phyloP scores from a whole-genome alignment of 2,113 vertebrate species.

The Riparia riparia region DNA sequence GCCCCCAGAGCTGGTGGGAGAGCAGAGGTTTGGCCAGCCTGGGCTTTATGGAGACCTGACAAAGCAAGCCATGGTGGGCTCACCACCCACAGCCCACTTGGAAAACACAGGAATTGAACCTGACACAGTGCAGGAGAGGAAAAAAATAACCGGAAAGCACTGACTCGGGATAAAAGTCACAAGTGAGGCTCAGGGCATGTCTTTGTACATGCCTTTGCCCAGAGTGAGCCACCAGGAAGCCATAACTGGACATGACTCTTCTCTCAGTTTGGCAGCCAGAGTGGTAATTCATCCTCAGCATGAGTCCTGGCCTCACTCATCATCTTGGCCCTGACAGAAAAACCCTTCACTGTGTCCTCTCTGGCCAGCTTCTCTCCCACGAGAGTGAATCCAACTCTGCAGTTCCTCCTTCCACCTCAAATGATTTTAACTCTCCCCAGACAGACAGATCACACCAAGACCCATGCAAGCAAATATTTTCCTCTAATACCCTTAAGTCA shows the following conservation, averaged over 20 bases:
- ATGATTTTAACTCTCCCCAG: not conserved
- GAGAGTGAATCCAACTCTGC: not conserved
- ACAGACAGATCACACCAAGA: not conserved
- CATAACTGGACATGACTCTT: not conserved
- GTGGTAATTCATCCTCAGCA: not conserved
- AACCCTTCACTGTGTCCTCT: not conserved
- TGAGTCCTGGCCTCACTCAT: not conserved
- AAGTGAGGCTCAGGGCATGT: not conserved
- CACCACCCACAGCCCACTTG: not conserved
- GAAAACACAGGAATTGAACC: accelerated
- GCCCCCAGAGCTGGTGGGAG: not conserved
- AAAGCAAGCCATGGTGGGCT: not conserved
- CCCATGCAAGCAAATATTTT: not conserved
- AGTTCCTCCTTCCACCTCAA: not conserved
- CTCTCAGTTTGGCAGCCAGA: not conserved
- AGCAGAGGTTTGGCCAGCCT: not conserved
- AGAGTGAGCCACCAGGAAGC: not conserved
- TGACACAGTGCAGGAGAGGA: accelerated
- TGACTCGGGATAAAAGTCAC: not conserved
- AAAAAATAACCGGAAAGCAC: not conserved
- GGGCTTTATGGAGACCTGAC: not conserved
- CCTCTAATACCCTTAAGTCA: not conserved
- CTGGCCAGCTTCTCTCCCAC: not conserved
- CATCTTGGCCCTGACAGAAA: accelerated
- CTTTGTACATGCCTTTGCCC: not conserved